phyloP scores from a whole-genome alignment of 30 jellyfish, hydroid and myxozoan genomes.

The Aurelia sp. region DNA sequence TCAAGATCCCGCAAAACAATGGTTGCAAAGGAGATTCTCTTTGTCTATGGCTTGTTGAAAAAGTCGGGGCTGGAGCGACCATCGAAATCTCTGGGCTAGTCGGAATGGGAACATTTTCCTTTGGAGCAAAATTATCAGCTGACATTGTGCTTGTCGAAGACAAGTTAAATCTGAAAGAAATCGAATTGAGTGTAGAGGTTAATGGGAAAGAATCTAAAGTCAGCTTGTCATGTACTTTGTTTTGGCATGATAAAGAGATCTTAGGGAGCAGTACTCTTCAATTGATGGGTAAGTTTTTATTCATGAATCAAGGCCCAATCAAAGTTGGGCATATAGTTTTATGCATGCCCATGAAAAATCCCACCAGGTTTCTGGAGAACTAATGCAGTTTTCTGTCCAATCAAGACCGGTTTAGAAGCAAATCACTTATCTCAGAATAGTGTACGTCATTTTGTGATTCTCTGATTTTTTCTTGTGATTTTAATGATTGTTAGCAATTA shows the following conservation, averaged over 20 bases:
- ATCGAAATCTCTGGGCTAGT: constrained; percentile 50
- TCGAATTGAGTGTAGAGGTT: constrained; percentile 17
- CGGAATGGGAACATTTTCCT: constrained; percentile 5
- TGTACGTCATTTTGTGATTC: no score
- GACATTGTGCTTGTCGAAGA: constrained; percentile 18
- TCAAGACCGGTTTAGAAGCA: no score
- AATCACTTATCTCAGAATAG: no score
- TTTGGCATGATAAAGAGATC: constrained; percentile 40
- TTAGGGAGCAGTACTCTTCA: constrained; percentile 32
- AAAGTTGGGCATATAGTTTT: no score
- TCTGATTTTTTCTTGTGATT: no score
- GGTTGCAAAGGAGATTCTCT: constrained; percentile 73
- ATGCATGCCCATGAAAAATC: no score
- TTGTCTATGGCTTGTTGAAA: constrained; percentile 57
- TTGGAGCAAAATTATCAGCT: constrained; percentile 57
- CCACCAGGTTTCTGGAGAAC: no score
- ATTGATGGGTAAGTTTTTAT: constrained; percentile 30
- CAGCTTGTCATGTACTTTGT: constrained; percentile 34
- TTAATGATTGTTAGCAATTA: no score
- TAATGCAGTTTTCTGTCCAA: no score
- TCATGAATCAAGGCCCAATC: no score
- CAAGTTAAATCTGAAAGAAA: constrained; percentile 20
- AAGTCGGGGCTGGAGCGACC: constrained; percentile 57
- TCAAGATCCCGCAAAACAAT: constrained; percentile 65
- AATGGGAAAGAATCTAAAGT: constrained; percentile 51